Conservation (phyloP, 2,113 vertebrate species). For the Sylvia atricapilla region DNA sequence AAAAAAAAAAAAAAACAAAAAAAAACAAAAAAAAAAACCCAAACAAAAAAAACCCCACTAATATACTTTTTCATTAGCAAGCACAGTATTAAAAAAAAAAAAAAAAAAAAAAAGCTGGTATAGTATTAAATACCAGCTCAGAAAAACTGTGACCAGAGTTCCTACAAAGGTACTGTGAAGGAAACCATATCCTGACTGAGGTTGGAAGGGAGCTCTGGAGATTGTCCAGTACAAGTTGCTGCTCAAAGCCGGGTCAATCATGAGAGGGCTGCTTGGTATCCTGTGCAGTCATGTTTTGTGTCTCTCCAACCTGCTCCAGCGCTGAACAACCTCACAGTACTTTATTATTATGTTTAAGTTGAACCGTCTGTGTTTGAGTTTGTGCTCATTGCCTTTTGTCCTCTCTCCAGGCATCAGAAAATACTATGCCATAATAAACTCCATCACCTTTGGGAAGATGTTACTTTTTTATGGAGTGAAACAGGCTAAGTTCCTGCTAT, state of each 20-base stretch:
- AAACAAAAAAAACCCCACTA: not conserved
- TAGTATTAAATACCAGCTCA: not conserved
- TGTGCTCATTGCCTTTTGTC: not conserved
- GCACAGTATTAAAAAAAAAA: too few species aligned
- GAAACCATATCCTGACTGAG: not conserved
- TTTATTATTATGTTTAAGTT: not conserved
- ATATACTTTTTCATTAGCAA: not conserved
- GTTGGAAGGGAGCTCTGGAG: not conserved
- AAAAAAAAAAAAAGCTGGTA: too few species aligned
- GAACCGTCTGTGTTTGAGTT: not conserved
- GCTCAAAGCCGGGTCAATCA: not conserved
- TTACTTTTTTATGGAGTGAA: not conserved
- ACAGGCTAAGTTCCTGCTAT: not conserved
- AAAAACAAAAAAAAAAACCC: not conserved
- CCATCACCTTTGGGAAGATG: not conserved
- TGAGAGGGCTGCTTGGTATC: not conserved
- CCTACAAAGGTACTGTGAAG: not conserved
- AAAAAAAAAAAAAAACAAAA: not conserved
- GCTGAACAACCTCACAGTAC: not conserved
- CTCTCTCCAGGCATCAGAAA: not conserved
- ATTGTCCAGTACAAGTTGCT: not conserved
- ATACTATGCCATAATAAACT: not conserved
- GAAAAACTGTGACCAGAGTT: not conserved
- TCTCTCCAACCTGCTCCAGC: not conserved
- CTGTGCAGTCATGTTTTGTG: not conserved